Evolutionary conservation across 1,140 invertebrate species (phyloP).

Genomic region (Leptinotarsa texana): DNA sequence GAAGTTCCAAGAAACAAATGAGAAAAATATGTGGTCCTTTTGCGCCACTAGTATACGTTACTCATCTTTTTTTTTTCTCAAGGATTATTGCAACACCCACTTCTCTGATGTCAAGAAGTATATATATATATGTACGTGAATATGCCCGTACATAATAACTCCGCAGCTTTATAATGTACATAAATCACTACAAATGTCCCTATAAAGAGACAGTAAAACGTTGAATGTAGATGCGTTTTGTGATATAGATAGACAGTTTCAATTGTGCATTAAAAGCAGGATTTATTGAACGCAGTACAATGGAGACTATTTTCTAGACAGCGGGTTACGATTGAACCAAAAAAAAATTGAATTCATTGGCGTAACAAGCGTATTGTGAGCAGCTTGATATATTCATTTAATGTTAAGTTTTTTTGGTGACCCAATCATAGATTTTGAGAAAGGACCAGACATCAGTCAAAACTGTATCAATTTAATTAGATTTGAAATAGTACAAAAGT

Average conservation of each 20-base stretch:
- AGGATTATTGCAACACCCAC: not conserved
- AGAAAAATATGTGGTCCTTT: too few species aligned
- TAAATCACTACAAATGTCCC: conserved; percentile 26
- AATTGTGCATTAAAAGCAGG: conserved; percentile 25
- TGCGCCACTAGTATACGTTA: too few species aligned
- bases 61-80: not conserved
- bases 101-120: not conserved
- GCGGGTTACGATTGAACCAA: conserved; percentile 3
- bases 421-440: too few species aligned
- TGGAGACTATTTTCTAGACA: conserved; percentile 10
- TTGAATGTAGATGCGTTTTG: conserved; percentile 26
- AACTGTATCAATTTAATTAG: too few species aligned
- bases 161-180: conserved; percentile 13
- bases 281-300: conserved; percentile 25
- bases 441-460: too few species aligned
- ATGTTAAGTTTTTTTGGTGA: too few species aligned
- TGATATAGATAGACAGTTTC: conserved; percentile 27
- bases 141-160: conserved; percentile 17
- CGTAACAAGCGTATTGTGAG: not conserved
- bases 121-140: not conserved
- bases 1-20: too few species aligned
- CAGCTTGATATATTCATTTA: too few species aligned
- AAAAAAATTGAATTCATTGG: conserved; percentile 14
- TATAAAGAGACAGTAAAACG: conserved; percentile 23
- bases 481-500: too few species aligned